Conservation (phyloP, 2,113 vertebrate species). For the Narcine bancroftii region DNA sequence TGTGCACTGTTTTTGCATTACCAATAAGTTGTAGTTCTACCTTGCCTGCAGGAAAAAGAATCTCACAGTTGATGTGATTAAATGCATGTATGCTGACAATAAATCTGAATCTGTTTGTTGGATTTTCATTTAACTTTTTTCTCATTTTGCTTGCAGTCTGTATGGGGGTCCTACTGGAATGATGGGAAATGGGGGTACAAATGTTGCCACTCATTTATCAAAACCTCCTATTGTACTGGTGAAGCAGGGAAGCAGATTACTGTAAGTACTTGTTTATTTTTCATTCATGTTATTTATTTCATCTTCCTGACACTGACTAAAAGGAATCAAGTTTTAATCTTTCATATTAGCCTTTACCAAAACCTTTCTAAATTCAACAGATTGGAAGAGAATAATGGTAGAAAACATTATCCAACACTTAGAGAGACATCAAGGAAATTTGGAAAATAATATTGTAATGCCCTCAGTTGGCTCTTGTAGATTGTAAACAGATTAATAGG, state of each 20-base stretch:
- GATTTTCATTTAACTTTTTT: not conserved
- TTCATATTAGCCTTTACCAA: not conserved
- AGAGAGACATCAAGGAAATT: too few relatives aligned
- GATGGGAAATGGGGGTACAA: slow-evolving; percentile 91
- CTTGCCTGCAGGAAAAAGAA: too few relatives aligned
- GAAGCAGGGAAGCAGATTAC: slow-evolving; percentile 68
- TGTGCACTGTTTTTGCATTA: too few relatives aligned
- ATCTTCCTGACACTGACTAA: not conserved
- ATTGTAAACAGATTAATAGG: too few relatives aligned
- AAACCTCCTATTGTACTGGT: slow-evolving; percentile 92
- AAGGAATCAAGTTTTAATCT: not conserved
- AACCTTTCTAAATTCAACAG: not conserved
- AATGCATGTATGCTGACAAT: too few relatives aligned
- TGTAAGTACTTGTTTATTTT: slow-evolving; percentile 61
- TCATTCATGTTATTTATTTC: not conserved
- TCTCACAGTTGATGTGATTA: too few relatives aligned
- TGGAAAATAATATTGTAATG: not conserved
- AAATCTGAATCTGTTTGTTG: too few relatives aligned
- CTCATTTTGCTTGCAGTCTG: slow-evolving; percentile 62
- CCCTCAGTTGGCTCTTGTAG: too few relatives aligned
- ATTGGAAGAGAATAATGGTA: not conserved
- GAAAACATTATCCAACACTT: not conserved
- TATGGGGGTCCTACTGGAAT: slow-evolving; percentile 95
- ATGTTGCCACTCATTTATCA: slow-evolving; percentile 92
- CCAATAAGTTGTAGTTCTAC: too few relatives aligned